Percentiles rank a stretch among this genome's conserved stretches.
Evolutionary conservation across 2,888 invertebrate genomes (phyloP).

Genomic region (Thecocarcelia acutangulata): DNA sequence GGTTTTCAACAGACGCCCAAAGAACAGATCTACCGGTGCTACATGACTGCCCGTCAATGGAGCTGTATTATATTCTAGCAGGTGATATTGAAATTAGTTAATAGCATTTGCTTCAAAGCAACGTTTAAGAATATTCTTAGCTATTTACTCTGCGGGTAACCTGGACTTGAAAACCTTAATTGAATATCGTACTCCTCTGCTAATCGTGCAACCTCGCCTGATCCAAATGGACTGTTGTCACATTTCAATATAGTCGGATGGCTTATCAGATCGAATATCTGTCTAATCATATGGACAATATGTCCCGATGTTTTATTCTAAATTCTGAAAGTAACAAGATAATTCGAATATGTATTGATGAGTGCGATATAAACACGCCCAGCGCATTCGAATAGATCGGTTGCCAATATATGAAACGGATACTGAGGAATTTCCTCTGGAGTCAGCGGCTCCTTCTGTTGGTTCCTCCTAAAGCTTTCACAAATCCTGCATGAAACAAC

Average conservation of each 20-base stretch:
- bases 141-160: conserved; percentile 8
- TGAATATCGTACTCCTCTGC: background rate
- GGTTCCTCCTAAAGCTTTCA: too few relatives aligned
- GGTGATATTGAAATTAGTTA: conserved; percentile 6
- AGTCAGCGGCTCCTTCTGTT: too few relatives aligned
- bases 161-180: conserved; percentile 19
- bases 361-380: too few relatives aligned
- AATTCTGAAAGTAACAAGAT: too few relatives aligned
- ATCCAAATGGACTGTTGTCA: conserved; percentile 6
- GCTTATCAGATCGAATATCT: background rate
- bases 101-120: background rate
- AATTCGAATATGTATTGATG: too few relatives aligned
- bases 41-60: background rate
- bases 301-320: background rate
- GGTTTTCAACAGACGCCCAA: conserved; percentile 7
- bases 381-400: too few relatives aligned
- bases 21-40: background rate
- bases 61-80: conserved; percentile 8
- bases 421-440: too few relatives aligned
- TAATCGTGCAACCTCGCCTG: background rate
- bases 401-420: too few relatives aligned
- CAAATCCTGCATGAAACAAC: too few relatives aligned
- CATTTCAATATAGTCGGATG: background rate
- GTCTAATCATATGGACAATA: background rate
- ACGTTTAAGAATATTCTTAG: conserved; percentile 12